Evolutionary conservation across 2,113 vertebrate genomes (phyloP), one percentile per base, ranked within the genome.

Genomic region (Pseudorhombus dupliciocellatus): DNA sequence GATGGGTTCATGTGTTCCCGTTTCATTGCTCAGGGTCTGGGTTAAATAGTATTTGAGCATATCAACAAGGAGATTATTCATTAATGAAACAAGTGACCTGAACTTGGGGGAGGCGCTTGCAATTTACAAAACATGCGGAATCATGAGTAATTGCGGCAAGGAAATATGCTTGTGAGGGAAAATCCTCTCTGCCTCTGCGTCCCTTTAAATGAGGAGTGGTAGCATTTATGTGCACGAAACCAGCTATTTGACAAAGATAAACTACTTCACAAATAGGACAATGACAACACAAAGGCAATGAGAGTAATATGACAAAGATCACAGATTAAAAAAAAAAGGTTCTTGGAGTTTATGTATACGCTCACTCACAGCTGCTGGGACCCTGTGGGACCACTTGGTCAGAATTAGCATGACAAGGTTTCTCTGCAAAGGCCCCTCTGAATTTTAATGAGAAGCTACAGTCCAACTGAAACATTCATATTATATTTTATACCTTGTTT

Each of bases 401-500:
- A 84, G 78, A 84, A 89, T 91, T 87, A 91, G 77, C 89, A 89
- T 89, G 87, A 89, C 83, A 88, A 90, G 81, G 84, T 88, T 90
- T 64, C 55, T 76, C 69, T 70, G 79, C 68, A 81, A 52, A 56
- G 54, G 55, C 77, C 66, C 69, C 0, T 72, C 83, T 87, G 89
- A 77, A 90, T 92, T 80, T 77, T 83, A 88, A 92, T 89, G 69
- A 90, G 82, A 73, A 73, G 54, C 57, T 63, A 79, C 65, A 79
- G 73, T 85, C 75, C 86, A 75, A 84, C 68, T 40, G 79, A 89
- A 84, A 84, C 84, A 88, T 88, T 70, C 69, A 88, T 89, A 85
- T 89, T 89, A 85, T 90, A 85, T 91, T 87, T 87, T 62, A 81
- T 71, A 80, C 83, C 84, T 84, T 85, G 84, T 90, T 81, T 89